Percentiles rank a stretch among this genome's conserved stretches.
These are phyloP conservation scores for Harpagus bidentatus DNA, from an alignment of 2,113 vertebrate species.

Conservation along the genomic window DNA sequence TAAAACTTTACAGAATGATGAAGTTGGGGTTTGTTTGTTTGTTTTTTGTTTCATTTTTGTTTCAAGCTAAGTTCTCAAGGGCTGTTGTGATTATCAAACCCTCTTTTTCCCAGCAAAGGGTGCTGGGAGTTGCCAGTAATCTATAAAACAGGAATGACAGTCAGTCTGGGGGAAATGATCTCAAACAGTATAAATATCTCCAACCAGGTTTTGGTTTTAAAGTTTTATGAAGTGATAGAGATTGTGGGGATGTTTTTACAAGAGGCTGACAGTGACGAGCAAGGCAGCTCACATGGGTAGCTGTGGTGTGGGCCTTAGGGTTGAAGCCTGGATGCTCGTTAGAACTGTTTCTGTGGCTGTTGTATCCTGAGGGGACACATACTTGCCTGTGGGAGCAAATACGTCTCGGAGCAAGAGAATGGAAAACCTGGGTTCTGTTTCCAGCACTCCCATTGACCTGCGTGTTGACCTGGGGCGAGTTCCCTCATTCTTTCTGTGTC, in stretches of 20 bases:
- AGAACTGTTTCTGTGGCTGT: too few species aligned
- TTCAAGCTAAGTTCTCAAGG: neutral
- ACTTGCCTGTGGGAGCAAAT: neutral
- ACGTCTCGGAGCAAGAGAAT: accelerated
- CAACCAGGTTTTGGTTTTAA: neutral
- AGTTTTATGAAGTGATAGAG: neutral
- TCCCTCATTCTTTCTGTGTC: neutral
- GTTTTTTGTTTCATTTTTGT: neutral
- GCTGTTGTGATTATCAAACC: neutral
- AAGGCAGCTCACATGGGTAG: neutral
- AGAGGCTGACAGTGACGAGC: neutral
- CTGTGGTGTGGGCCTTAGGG: neutral
- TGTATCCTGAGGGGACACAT: neutral
- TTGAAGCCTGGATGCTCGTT: neutral
- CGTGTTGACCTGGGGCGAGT: neutral
- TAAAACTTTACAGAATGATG: neutral
- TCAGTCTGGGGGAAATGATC: neutral
- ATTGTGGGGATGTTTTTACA: neutral
- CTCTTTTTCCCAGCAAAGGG: neutral
- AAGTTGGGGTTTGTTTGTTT: neutral
- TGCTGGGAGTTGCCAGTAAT: conserved; percentile 15
- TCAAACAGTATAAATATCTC: neutral
- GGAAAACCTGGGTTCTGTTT: neutral
- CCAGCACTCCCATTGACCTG: neutral
- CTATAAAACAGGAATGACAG: neutral